Percentiles rank a stretch among this genome's conserved stretches.
These are phyloP conservation scores for Heliocidaris erythrogramma DNA, from an alignment of 35 echinoderm and acorn worm species.

Conservation along the genomic window DNA sequence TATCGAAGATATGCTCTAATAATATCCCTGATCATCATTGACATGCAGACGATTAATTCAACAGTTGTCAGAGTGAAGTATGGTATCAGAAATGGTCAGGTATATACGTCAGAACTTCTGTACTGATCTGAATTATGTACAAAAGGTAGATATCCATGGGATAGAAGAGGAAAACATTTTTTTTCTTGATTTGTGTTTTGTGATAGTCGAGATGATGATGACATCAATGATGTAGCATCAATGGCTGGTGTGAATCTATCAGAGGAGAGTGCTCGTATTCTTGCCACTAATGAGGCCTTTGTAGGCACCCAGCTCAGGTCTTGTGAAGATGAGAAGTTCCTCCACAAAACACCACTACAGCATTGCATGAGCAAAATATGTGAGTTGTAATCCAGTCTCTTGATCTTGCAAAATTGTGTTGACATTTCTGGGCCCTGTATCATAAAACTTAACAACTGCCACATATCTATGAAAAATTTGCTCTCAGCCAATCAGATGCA, in stretches of 20 bases:
- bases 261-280: conserved; percentile 95
- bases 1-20: neutral
- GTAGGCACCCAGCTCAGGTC: conserved; percentile 96
- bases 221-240: conserved; percentile 99
- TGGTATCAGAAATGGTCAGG: neutral
- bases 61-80: neutral
- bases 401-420: neutral
- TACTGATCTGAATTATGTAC: too few species aligned
- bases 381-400: conserved; percentile 41
- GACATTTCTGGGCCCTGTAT: too few species aligned
- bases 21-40: neutral
- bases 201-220: conserved; percentile 85
- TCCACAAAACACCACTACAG: conserved; percentile 67
- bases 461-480: too few species aligned
- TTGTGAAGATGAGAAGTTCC: conserved; percentile 90
- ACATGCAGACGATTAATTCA: too few species aligned
- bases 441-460: too few species aligned
- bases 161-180: neutral
- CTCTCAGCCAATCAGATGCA: too few species aligned
- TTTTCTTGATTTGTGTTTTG: neutral
- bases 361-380: conserved; percentile 76
- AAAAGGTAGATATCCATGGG: too few species aligned
- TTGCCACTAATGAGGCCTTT: conserved; percentile 94
- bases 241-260: conserved; percentile 98
- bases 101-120: neutral